These are phyloP conservation scores for Sphenodon punctatus DNA, from an alignment of 2,797 vertebrate genomes.

Conservation along the genomic window DNA sequence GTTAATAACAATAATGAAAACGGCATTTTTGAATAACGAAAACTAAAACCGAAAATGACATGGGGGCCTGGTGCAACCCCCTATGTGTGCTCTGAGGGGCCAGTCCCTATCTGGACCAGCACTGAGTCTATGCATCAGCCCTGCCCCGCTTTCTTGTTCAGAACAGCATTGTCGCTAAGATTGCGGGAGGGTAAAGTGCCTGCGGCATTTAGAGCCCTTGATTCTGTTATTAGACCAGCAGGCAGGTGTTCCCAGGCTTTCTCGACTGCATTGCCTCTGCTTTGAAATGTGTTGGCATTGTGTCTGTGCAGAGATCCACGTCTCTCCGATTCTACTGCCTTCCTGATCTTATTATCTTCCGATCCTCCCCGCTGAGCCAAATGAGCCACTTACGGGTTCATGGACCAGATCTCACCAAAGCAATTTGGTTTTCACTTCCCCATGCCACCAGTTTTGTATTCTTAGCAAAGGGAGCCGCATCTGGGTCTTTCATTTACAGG, in stretches of 20 bases:
- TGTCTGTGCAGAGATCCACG: background rate
- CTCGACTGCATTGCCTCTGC: background rate
- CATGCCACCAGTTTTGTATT: background rate
- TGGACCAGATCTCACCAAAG: background rate
- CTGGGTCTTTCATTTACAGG: too few relatives aligned
- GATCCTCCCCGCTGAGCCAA: background rate
- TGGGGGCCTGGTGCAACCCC: too few relatives aligned
- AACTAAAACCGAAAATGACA: too few relatives aligned
- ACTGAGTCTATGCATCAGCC: background rate
- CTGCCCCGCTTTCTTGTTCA: background rate
- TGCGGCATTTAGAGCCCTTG: background rate
- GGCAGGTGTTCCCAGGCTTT: background rate
- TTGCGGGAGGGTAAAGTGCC: background rate
- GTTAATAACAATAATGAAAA: too few relatives aligned
- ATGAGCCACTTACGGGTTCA: background rate
- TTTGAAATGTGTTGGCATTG: background rate
- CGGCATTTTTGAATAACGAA: too few relatives aligned
- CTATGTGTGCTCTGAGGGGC: too few relatives aligned
- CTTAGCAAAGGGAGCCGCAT: background rate
- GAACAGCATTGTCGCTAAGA: background rate
- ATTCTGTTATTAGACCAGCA: background rate
- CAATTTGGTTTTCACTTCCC: background rate
- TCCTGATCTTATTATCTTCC: background rate
- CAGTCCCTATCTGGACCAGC: background rate
- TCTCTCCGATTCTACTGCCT: background rate